phyloP scores from a whole-genome alignment of 2,113 vertebrate species.

The Conger conger region DNA sequence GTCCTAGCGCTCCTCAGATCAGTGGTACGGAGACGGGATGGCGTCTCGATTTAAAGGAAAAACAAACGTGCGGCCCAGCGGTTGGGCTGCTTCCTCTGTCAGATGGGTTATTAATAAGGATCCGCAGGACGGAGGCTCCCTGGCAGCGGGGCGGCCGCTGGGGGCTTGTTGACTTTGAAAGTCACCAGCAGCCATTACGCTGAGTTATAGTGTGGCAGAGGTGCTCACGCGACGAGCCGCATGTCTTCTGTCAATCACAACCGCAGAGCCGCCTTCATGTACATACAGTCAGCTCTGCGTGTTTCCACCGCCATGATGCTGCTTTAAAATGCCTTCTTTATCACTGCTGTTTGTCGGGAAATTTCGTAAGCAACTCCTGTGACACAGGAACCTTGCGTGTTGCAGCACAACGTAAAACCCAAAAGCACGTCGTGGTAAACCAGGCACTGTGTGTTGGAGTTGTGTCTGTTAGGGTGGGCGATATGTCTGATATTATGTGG shows the following conservation, averaged over 20 bases:
- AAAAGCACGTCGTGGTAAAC: not conserved
- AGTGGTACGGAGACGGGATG: conserved; percentile 12
- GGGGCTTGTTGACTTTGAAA: not conserved
- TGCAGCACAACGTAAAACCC: not conserved
- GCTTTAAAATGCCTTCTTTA: not conserved
- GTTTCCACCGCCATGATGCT: not conserved
- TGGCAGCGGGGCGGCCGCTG: not conserved
- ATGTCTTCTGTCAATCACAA: conserved; percentile 12
- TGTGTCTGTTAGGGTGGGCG: not conserved
- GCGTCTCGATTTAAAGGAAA: not conserved
- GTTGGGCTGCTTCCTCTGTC: not conserved
- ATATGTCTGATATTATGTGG: not conserved
- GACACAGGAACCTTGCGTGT: not conserved
- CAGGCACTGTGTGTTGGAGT: not conserved
- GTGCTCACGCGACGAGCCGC: not conserved
- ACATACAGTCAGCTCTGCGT: not conserved
- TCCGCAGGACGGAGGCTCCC: not conserved
- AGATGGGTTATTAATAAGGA: not conserved
- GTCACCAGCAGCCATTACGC: not conserved
- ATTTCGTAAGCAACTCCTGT: not conserved
- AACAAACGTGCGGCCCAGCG: not conserved
- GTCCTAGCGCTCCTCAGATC: not conserved
- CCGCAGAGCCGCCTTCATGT: conserved; percentile 7
- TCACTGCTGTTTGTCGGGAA: not conserved
- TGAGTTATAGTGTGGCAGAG: not conserved